Evolutionary conservation across 2,888 invertebrate species (phyloP), one percentile per base, ranked within the genome.

Genomic region (Nymphalis c-album): DNA sequence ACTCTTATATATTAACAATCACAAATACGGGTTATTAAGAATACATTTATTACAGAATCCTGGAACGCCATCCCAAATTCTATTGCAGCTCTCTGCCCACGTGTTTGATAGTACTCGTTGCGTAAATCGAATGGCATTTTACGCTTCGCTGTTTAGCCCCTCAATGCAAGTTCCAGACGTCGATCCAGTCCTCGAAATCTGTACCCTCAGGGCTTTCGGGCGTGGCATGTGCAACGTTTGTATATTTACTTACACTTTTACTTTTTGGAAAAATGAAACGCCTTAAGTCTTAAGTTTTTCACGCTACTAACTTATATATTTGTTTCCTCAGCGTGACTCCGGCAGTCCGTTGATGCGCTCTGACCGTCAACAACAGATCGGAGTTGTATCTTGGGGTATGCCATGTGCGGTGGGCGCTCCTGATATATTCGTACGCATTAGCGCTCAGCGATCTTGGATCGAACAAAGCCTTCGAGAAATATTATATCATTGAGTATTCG

Each of bases 371-470:
- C 35, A 68, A 7, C 82, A 80, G 70, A 73, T 84, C 26, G 87
- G 83, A 0, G 47, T 86, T 3, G 85, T 87, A 2, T 87, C 85
- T 0, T 87, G 87, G 88, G 86, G 86, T 3, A 71, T 78, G 55
- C 76, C 78, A 1, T 87, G 88, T 64, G 88, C 87, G 0, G 47
- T 57, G 1, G 86, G 82, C 0, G 82, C 81, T 0, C 86, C 87
- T 0, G 87, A 88, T 69, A 74, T 87, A 68, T 82, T 76, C 71
- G 79, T 75, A 2, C 71, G 85, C 0, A 10, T 83, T 45, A 78
- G 77, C 31, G 83, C 80, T 4, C 75, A 72, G 60, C 57, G 47
- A 22, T 50, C 67, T 26, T 85, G 75, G 76, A 67, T 76, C 17
- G 31, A 53, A 17, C 35, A 22, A 17, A 51, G 10, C 26, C 13